Base-by-base conservation (phyloP, 2,888 invertebrate genomes). In the Trichogramma evanescens region DNA sequence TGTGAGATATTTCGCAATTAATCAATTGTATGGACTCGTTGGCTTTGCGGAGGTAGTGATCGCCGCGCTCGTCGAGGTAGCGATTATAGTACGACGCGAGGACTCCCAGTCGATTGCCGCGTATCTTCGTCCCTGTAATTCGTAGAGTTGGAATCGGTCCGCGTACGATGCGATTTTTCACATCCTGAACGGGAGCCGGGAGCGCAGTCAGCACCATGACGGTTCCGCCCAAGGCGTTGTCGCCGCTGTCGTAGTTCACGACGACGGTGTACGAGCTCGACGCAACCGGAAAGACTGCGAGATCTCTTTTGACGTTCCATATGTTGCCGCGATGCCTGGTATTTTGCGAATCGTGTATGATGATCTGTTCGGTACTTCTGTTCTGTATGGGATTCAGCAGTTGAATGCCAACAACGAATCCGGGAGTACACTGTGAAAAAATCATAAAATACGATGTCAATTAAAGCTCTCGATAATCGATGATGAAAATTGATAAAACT, bases 311-410 rank as follows among this genome's bases (percentile, higher is more conserved):
- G 0, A 94, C 80, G 67, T 87, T 84, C 93, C 93, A 95, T 56
- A 85, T 77, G 54, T 85, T 84, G 3, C 67, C 63, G 7, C 54
- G 66, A 59, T 81, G 80, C 63, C 86, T 85, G 56, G 86, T 83
- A 55, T 84, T 85, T 69, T 87, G 85, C 0, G 89, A 86, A 75
- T 94, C 92, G 66, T 89, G 84, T 56, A 95, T 84, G 46, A 85
- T 82, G 61, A 96, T 88, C 67, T 85, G 84, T 80, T 96, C 96
- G 0, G 91, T 88, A 56, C 93, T 93, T 63, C 89, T 86, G 73
- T 91, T 91, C 68, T 92, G 90, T 62, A 94, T 89, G 1, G 95
- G 94, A 79, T 95, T 95, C 4, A 96, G 79, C 10, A 96, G 83
- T 76, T 95, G 93, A 50, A 96, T 85, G 5, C 94, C 94, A 54